phyloP scores from a whole-genome alignment of 2,113 vertebrate species.

The Salvelinus fontinalis region DNA sequence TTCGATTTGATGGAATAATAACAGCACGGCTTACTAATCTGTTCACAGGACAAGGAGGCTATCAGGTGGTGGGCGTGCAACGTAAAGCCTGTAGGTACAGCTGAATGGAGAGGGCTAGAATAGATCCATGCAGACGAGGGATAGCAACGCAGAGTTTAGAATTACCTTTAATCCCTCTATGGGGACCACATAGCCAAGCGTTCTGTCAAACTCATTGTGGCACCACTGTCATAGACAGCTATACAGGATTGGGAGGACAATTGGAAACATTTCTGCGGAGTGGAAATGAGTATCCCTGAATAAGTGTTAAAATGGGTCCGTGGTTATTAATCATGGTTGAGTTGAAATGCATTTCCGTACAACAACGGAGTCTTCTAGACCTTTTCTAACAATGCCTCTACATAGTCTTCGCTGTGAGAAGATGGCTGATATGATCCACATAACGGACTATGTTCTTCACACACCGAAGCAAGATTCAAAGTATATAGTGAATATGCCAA shows the following conservation, averaged over 20 bases:
- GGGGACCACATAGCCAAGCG: not conserved
- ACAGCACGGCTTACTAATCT: constrained; percentile 30
- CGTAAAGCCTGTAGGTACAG: not conserved
- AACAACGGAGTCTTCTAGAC: not conserved
- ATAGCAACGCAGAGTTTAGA: not conserved
- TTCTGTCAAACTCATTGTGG: constrained; percentile 7
- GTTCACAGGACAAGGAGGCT: constrained; percentile 14
- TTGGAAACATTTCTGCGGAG: constrained; percentile 4
- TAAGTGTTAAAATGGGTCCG: not conserved
- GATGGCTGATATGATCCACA: not conserved
- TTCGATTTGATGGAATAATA: constrained; percentile 20
- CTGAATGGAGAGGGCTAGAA: constrained; percentile 2
- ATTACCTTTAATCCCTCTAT: constrained; percentile 11
- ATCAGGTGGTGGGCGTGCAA: constrained; percentile 24
- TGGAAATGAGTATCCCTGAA: not conserved
- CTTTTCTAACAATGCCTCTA: not conserved
- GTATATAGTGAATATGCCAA: not conserved
- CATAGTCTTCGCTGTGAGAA: not conserved
- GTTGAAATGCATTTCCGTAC: not conserved
- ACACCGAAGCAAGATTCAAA: not conserved
- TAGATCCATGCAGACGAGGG: constrained; percentile 10
- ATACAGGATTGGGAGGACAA: constrained; percentile 12
- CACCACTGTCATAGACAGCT: not conserved
- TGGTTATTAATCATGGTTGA: not conserved
- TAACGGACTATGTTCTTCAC: not conserved